phyloP scores from a whole-genome alignment of 2,888 invertebrate genomes.

The Protonemura montana region DNA sequence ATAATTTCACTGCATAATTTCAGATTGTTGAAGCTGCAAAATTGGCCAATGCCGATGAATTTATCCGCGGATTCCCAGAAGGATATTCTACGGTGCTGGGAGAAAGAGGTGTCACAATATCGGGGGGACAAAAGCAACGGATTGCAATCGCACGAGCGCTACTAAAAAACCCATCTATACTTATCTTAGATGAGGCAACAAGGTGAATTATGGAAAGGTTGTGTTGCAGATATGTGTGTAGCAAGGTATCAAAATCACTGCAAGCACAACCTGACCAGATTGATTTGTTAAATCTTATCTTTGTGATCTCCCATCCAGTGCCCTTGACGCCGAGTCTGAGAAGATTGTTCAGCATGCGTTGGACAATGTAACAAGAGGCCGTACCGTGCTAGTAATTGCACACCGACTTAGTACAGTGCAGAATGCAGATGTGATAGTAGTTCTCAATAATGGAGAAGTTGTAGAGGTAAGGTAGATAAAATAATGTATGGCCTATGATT shows the following conservation, averaged over 20 bases:
- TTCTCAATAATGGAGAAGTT: slow-evolving; percentile 82
- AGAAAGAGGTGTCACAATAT: slow-evolving; percentile 89
- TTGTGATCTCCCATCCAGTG: slow-evolving; percentile 67
- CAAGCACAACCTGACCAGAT: neutral
- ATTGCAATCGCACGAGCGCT: slow-evolving; percentile 95
- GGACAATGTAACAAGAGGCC: slow-evolving; percentile 80
- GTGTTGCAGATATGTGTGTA: too few species aligned
- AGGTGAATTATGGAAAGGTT: slow-evolving; percentile 66
- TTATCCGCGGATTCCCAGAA: slow-evolving; percentile 80
- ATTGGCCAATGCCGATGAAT: slow-evolving; percentile 91
- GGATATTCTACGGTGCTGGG: slow-evolving; percentile 89
- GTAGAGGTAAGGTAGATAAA: slow-evolving; percentile 80
- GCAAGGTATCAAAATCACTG: too few species aligned
- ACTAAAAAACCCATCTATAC: slow-evolving; percentile 85
- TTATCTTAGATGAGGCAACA: slow-evolving; percentile 94
- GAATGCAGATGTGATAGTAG: slow-evolving; percentile 91
- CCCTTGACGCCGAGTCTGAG: slow-evolving; percentile 92
- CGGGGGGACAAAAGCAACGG: slow-evolving; percentile 94
- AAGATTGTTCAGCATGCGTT: slow-evolving; percentile 88
- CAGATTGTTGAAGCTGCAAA: slow-evolving; percentile 81
- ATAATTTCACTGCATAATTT: slow-evolving; percentile 39
- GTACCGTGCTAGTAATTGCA: slow-evolving; percentile 95
- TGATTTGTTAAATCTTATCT: neutral
- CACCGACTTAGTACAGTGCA: slow-evolving; percentile 91
- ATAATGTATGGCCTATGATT: too few species aligned